phyloP scores from a whole-genome alignment of 2,797 vertebrate species.

The Lates japonicus region DNA sequence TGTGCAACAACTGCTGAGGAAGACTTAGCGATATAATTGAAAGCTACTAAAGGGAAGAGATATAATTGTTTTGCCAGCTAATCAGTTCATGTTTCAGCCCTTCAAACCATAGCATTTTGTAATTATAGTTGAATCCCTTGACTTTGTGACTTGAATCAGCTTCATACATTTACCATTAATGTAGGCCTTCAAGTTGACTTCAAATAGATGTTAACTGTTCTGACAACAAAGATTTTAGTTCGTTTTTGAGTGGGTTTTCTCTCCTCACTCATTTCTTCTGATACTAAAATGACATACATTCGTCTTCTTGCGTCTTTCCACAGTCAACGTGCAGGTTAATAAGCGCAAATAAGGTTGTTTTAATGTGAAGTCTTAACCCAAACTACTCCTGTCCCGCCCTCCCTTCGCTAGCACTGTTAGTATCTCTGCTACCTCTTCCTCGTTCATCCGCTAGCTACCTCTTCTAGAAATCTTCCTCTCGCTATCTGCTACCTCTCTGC shows the following conservation, averaged over 20 bases:
- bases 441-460: constrained; percentile 82
- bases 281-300: background rate
- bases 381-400: background rate
- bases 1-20: background rate
- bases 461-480: constrained; percentile 78
- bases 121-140: background rate
- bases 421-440: constrained; percentile 80
- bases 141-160: background rate
- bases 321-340: constrained; percentile 16
- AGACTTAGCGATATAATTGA: background rate
- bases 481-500: constrained; percentile 78
- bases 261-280: background rate
- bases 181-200: background rate
- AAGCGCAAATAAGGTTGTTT: constrained; percentile 2
- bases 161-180: background rate
- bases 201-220: background rate
- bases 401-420: constrained; percentile 68
- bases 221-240: background rate
- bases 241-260: no score
- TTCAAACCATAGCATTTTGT: background rate
- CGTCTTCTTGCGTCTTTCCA: background rate
- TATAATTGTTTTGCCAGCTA: background rate
- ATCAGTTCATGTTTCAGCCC: background rate
- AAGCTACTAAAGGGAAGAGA: background rate
- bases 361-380: constrained; percentile 28